Base-by-base conservation (phyloP, 2,797 vertebrate species). In the Thripadectes ignobilis region DNA sequence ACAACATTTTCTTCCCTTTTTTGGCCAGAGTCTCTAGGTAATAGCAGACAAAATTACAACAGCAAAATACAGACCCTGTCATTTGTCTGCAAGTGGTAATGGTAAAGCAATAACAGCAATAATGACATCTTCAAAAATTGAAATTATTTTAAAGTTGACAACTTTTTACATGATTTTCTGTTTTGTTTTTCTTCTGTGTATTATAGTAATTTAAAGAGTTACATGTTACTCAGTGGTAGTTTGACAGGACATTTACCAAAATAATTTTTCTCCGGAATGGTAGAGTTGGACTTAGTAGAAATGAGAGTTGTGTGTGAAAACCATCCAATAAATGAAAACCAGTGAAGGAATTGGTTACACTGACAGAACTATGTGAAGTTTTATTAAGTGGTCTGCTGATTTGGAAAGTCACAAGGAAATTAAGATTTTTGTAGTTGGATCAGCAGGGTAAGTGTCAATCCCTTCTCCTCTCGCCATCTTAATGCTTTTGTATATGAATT, bases 321-420 rank as follows among this genome's bases (percentile, higher is more conserved):
- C 18, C 51, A 66, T 85, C 57, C 83, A 29, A 85, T 61, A 88
- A 72, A 81, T 84, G 24, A 92, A 92, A 92, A 13, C 5, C 2
- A 39, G 52, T 88, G 32, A 85, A 81, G 26, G n/a, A 54, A 73
- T 76, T 4, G 1, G 54, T 91, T 94, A 54, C 10, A 32, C 36
- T 84, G 49, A 45, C 26, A 68, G 36, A 77, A 52, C n/a, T 65
- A 34, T 58, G 17, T 29, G 16, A 48, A 76, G 15, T 88, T 95
- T 92, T 93, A 81, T 94, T 89, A 91, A 94, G 78, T 77, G 46
- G 45, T 79, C 49, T 77, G 22, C 34, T 89, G 78, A 66, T 85
- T 80, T 92, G 71, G 52, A 85, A 93, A 93, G 65, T 65, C 38
- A 39, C 32, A 48, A 18, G 66, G 61, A 93, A 63, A 85, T 69